Conservation (phyloP, 2,888 invertebrate genomes). For the Machimus rusticus region DNA sequence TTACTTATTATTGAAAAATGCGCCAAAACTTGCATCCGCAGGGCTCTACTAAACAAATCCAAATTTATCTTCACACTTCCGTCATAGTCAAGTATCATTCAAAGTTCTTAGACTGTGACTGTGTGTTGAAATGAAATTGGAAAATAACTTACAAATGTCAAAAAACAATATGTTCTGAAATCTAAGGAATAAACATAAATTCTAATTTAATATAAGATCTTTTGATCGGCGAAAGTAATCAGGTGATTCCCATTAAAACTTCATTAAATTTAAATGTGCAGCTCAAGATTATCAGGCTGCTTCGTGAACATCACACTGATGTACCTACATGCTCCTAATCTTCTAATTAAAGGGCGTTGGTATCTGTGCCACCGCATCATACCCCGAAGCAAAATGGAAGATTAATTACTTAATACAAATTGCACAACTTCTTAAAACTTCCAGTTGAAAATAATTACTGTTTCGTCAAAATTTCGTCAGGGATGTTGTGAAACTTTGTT, state of each 20-base stretch:
- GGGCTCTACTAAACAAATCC: too few relatives aligned
- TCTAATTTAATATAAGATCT: neutral
- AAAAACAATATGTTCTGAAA: neutral
- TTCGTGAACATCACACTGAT: neutral
- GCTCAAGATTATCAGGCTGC: neutral
- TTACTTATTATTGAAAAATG: too few relatives aligned
- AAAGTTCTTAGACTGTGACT: too few relatives aligned
- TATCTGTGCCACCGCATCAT: neutral
- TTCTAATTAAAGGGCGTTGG: neutral
- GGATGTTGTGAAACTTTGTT: neutral
- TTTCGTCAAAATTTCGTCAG: neutral
- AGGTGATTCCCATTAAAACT: neutral
- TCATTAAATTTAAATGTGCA: slow-evolving; percentile 1
- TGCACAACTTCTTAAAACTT: neutral
- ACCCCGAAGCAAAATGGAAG: neutral
- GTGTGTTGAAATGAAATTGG: neutral
- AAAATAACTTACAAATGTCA: neutral
- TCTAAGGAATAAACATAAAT: neutral
- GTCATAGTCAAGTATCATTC: too few relatives aligned
- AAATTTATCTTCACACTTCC: too few relatives aligned
- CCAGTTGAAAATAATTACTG: neutral
- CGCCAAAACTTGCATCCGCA: too few relatives aligned
- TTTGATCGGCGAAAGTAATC: neutral
- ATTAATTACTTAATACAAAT: neutral
- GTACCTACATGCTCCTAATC: neutral